These are phyloP conservation scores for Coreoperca whiteheadi DNA, from an alignment of 2,113 vertebrate genomes.

Conservation along the genomic window DNA sequence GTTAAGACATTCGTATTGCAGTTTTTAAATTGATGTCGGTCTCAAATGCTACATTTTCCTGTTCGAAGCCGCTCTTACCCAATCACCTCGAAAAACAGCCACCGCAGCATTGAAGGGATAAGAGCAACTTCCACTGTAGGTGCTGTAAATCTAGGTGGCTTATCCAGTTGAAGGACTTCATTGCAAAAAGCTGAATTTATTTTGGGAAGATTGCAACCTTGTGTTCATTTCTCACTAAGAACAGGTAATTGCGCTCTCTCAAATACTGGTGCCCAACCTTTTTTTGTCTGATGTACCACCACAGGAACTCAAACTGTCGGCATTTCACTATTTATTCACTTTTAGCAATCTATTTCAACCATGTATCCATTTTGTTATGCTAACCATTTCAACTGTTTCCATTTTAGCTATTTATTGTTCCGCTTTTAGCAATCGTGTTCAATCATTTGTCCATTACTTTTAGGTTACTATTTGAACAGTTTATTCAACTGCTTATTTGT, in stretches of 20 bases:
- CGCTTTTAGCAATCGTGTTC: too few relatives aligned
- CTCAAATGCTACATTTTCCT: conserved; percentile 41
- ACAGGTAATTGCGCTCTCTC: not conserved
- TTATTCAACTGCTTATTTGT: too few relatives aligned
- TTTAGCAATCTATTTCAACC: not conserved
- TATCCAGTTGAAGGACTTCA: conserved; percentile 10
- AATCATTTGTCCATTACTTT: too few relatives aligned
- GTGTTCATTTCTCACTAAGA: not conserved
- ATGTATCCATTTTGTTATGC: not conserved
- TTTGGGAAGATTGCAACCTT: conserved; percentile 6
- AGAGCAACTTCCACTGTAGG: conserved; percentile 24
- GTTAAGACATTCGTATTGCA: conserved; percentile 55
- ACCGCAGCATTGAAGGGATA: conserved; percentile 54
- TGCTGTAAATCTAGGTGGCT: conserved; percentile 20
- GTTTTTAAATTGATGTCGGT: conserved; percentile 59
- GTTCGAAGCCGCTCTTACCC: conserved; percentile 11
- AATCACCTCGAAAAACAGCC: conserved; percentile 51
- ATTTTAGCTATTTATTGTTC: too few relatives aligned
- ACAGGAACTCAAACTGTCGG: not conserved
- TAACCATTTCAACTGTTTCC: not conserved
- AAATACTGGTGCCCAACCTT: not conserved
- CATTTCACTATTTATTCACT: too few relatives aligned
- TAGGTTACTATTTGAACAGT: not conserved
- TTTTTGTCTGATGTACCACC: not conserved
- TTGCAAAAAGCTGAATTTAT: not conserved